Conservation (phyloP, 2,797 vertebrate species). For the Megalops cyprinoides region DNA sequence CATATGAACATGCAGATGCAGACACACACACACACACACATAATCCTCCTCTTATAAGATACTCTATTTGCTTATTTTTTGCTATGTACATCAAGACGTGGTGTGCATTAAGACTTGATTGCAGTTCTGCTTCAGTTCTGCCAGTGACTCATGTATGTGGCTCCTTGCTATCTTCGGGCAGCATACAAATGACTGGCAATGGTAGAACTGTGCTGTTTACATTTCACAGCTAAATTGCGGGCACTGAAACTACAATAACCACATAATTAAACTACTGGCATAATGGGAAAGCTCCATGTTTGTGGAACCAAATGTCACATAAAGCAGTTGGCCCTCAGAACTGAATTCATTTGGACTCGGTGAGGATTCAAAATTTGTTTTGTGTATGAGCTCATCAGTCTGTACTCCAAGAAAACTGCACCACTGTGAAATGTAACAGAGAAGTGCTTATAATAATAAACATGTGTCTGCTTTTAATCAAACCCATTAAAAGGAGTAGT, state of each 20-base stretch:
- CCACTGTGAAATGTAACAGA: not conserved
- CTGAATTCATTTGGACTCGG: not conserved
- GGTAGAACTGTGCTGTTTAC: not conserved
- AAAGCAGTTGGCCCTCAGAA: not conserved
- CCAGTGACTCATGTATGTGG: not conserved
- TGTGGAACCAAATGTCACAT: not conserved
- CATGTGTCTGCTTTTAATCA: conserved; percentile 30
- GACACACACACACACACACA: conserved; percentile 39
- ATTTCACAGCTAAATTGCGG: conserved; percentile 7
- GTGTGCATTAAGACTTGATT: not conserved
- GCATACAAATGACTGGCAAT: not conserved
- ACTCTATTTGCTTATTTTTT: not conserved
- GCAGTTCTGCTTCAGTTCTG: not conserved
- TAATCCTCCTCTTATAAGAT: not conserved
- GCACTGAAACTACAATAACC: not conserved
- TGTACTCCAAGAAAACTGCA: not conserved
- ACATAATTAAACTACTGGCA: not conserved
- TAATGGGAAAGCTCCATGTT: not conserved
- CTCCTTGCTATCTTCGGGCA: not conserved
- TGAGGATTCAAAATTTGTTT: not conserved
- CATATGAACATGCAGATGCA: conserved; percentile 50
- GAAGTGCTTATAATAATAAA: not conserved
- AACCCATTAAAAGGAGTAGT: conserved; percentile 27
- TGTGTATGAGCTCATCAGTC: not conserved
- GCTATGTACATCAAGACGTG: not conserved